phyloP scores from a whole-genome alignment of 1,140 invertebrate genomes.

The Parasteatoda tepidariorum region DNA sequence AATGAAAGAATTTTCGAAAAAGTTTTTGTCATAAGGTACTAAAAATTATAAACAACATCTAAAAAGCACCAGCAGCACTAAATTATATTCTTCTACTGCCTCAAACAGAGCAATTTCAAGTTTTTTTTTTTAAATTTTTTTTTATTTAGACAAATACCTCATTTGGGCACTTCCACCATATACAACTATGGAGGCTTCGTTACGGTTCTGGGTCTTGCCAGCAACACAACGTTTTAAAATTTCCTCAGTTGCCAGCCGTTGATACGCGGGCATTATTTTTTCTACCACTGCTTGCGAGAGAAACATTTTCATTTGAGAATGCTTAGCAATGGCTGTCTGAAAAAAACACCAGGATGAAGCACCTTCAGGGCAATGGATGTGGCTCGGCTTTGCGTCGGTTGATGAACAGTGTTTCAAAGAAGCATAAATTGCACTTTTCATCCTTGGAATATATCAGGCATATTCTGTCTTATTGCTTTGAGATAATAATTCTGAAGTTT shows the following conservation, averaged over 20 bases:
- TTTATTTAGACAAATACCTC: too few relatives aligned
- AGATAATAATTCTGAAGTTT: neutral
- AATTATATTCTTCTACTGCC: too few relatives aligned
- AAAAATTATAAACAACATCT: too few relatives aligned
- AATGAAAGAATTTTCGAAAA: too few relatives aligned
- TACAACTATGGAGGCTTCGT: slow-evolving; percentile 7
- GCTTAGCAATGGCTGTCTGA: neutral
- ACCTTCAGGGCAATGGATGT: neutral
- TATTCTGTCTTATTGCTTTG: neutral
- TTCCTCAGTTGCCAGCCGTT: slow-evolving; percentile 6
- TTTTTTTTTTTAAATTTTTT: too few relatives aligned
- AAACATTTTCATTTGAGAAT: neutral
- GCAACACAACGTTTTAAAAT: slow-evolving; percentile 6
- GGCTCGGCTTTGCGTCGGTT: neutral
- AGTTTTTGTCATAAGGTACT: too few relatives aligned
- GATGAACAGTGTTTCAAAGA: neutral
- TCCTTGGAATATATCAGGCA: neutral
- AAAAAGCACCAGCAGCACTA: too few relatives aligned
- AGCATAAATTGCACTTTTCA: neutral
- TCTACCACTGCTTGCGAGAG: neutral
- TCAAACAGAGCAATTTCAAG: too few relatives aligned
- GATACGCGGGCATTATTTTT: slow-evolving; percentile 24
- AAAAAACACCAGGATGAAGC: neutral
- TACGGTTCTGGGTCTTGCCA: slow-evolving; percentile 7
- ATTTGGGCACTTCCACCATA: neutral